These are phyloP conservation scores for Nomada ruficornis DNA, from an alignment of 2,888 invertebrate species.

Conservation along the genomic window DNA sequence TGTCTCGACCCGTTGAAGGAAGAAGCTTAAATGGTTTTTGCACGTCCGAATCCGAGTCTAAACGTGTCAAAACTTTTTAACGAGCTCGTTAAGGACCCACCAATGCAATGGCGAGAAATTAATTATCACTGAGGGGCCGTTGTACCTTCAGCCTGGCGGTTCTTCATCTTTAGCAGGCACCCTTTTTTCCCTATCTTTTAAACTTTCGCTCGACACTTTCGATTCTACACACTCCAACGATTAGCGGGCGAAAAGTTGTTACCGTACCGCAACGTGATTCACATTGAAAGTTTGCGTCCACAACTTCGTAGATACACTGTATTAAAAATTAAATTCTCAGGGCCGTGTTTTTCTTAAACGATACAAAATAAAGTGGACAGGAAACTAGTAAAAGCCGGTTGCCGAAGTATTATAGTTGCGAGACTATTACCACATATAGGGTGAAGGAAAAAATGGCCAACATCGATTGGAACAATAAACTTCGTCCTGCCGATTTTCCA, in stretches of 20 bases:
- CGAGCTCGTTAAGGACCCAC: slow-evolving; percentile 74
- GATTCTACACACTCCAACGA: slow-evolving; percentile 40
- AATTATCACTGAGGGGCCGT: slow-evolving; percentile 68
- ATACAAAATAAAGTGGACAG: background rate
- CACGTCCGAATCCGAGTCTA: slow-evolving; percentile 58
- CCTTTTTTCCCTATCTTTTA: background rate
- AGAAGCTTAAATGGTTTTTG: slow-evolving; percentile 73
- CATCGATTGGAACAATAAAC: slow-evolving; percentile 8
- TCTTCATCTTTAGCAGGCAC: background rate
- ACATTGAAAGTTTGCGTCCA: slow-evolving; percentile 16
- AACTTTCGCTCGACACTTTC: slow-evolving; percentile 37
- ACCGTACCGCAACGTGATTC: slow-evolving; percentile 1
- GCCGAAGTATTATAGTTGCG: background rate
- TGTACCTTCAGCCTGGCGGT: slow-evolving; percentile 14
- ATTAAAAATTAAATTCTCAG: background rate
- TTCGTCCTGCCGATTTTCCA: background rate
- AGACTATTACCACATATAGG: background rate
- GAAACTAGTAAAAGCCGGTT: background rate
- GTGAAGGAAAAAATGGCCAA: background rate
- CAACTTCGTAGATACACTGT: background rate
- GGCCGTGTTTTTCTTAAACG: background rate
- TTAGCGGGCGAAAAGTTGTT: slow-evolving; percentile 37
- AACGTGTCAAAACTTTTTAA: slow-evolving; percentile 77
- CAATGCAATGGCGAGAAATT: slow-evolving; percentile 68
- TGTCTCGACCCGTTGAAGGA: slow-evolving; percentile 29